Conservation (phyloP, 2,797 vertebrate species). For the Lacerta viridis region DNA sequence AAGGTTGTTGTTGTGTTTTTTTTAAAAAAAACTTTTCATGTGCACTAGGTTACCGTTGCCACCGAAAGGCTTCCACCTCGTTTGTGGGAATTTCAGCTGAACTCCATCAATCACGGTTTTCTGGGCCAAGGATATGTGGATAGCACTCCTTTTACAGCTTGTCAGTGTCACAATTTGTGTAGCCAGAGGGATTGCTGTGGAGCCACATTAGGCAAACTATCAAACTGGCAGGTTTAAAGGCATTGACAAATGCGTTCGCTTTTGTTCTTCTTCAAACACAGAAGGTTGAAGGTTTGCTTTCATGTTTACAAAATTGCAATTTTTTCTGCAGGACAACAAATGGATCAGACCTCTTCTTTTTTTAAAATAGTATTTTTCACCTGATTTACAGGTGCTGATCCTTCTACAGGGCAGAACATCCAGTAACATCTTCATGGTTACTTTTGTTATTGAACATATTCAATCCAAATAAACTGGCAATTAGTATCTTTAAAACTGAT, state of each 20-base stretch:
- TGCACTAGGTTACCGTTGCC: constrained; percentile 46
- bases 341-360: neutral
- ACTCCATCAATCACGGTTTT: neutral
- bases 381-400: neutral
- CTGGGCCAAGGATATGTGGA: constrained; percentile 47
- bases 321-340: constrained; percentile 9
- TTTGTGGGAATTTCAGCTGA: constrained; percentile 57
- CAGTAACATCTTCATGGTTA: neutral
- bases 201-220: constrained; percentile 20
- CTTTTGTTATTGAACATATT: neutral
- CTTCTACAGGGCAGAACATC: neutral
- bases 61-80: constrained; percentile 19
- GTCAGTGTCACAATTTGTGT: constrained; percentile 49
- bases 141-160: constrained; percentile 52
- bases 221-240: constrained; percentile 46
- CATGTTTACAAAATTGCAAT: constrained; percentile 11
- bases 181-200: constrained; percentile 29
- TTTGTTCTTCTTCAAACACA: constrained; percentile 42
- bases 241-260: constrained; percentile 37
- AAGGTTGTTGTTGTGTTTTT: neutral
- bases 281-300: constrained; percentile 25
- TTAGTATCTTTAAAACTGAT: neutral
- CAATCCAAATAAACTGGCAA: neutral
- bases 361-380: neutral
- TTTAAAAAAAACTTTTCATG: constrained; percentile 4